Percentiles rank a stretch among this genome's conserved stretches.
Evolutionary conservation across 2,888 invertebrate species (phyloP).

Genomic region (Ashinkailepas kermadecensis): DNA sequence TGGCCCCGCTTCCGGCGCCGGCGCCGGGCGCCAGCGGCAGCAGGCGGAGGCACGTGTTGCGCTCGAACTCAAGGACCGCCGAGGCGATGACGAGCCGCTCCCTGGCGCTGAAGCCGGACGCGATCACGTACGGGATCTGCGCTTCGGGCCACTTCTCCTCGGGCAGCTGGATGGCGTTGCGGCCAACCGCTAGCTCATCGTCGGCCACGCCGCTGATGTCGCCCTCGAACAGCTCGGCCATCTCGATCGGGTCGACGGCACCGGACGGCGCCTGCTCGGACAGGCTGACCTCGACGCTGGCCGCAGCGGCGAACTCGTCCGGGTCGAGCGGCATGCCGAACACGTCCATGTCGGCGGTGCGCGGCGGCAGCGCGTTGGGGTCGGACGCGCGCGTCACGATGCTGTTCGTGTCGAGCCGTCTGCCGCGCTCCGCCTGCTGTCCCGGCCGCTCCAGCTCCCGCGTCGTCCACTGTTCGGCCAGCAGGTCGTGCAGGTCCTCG

Average conservation of each 20-base stretch:
- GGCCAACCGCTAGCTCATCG: background rate
- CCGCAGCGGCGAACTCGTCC: conserved; percentile 21
- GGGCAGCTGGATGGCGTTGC: conserved; percentile 26
- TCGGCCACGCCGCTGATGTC: background rate
- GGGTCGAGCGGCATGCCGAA: conserved; percentile 25
- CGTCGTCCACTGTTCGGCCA: background rate
- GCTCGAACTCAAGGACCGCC: conserved; percentile 42
- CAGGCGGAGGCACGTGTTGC: conserved; percentile 44
- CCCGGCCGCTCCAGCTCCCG: too few relatives aligned
- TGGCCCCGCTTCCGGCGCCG: conserved; percentile 34
- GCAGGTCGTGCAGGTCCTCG: background rate
- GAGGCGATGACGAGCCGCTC: conserved; percentile 37
- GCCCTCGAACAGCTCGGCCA: background rate
- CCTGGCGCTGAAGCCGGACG: background rate
- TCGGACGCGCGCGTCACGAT: too few relatives aligned
- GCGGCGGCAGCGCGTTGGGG: background rate
- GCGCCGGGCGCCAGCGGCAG: conserved; percentile 39
- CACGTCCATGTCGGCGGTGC: background rate
- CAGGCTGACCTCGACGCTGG: background rate
- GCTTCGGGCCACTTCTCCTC: conserved; percentile 29
- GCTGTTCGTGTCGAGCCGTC: too few relatives aligned
- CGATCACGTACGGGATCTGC: conserved; percentile 28
- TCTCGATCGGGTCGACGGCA: background rate
- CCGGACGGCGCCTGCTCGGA: background rate
- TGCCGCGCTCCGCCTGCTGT: too few relatives aligned